These are phyloP conservation scores for Lophochroa leadbeateri DNA, from an alignment of 2,113 vertebrate species.

Conservation along the genomic window DNA sequence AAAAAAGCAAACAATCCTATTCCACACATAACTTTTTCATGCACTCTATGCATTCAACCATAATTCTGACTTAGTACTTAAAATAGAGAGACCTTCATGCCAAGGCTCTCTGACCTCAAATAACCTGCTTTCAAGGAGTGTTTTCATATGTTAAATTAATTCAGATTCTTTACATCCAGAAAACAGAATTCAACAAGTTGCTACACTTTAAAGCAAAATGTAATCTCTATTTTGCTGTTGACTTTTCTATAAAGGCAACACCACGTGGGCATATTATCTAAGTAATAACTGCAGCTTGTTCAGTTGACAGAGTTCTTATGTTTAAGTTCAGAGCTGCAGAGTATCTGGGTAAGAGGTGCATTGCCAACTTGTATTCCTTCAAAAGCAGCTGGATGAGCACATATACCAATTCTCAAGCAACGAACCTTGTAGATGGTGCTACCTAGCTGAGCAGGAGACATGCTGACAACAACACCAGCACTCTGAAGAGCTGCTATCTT, in stretches of 20 bases:
- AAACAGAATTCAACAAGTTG: background rate
- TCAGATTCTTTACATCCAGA: background rate
- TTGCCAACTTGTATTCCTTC: background rate
- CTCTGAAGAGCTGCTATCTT: constrained; percentile 95
- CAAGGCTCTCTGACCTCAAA: background rate
- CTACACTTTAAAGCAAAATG: background rate
- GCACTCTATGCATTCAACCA: background rate
- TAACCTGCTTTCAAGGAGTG: background rate
- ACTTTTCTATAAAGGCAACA: background rate
- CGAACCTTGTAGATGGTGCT: constrained; percentile 95
- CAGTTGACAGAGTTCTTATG: background rate
- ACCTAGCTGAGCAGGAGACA: constrained; percentile 97
- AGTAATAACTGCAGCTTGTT: background rate
- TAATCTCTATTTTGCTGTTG: background rate
- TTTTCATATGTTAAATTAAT: background rate
- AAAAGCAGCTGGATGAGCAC: rapidly evolving
- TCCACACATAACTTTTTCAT: background rate
- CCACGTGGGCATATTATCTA: background rate
- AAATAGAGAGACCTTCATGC: background rate
- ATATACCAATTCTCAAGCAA: background rate
- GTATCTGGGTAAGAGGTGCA: background rate
- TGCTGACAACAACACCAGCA: constrained; percentile 93
- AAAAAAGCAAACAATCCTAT: background rate
- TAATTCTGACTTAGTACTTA: background rate
- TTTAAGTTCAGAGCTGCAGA: background rate